phyloP scores from a whole-genome alignment of 2,113 vertebrate genomes.

The Tenebrosternarchus preto region DNA sequence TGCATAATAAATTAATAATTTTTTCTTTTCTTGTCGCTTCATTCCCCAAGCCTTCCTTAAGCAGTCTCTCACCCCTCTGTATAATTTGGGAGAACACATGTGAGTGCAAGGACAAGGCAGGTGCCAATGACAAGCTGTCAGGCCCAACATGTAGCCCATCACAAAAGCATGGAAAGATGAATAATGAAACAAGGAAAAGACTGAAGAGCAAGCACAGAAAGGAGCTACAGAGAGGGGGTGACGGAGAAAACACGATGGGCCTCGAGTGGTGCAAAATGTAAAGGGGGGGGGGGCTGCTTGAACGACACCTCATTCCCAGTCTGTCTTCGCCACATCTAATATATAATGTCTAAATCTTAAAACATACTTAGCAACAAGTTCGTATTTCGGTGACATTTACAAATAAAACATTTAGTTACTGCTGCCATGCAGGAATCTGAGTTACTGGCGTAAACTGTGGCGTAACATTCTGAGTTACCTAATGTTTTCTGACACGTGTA shows the following conservation, averaged over 20 bases:
- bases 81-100: neutral
- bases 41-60: neutral
- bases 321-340: too few relatives aligned
- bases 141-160: slow-evolving; percentile 43
- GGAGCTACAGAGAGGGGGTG: neutral
- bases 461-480: neutral
- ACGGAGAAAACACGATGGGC: neutral
- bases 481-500: too few relatives aligned
- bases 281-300: too few relatives aligned
- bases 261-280: neutral
- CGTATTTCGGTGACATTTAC: too few relatives aligned
- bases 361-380: too few relatives aligned
- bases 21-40: neutral
- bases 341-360: too few relatives aligned
- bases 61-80: neutral
- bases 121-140: slow-evolving; percentile 37
- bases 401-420: too few relatives aligned
- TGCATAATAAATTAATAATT: neutral
- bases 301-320: too few relatives aligned
- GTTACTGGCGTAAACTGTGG: neutral
- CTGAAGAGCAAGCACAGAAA: neutral
- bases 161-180: neutral
- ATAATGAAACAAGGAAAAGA: neutral
- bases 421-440: neutral
- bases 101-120: neutral